Base-by-base conservation (phyloP, 2,797 vertebrate species). In the Gobionotothen gibberifrons region DNA sequence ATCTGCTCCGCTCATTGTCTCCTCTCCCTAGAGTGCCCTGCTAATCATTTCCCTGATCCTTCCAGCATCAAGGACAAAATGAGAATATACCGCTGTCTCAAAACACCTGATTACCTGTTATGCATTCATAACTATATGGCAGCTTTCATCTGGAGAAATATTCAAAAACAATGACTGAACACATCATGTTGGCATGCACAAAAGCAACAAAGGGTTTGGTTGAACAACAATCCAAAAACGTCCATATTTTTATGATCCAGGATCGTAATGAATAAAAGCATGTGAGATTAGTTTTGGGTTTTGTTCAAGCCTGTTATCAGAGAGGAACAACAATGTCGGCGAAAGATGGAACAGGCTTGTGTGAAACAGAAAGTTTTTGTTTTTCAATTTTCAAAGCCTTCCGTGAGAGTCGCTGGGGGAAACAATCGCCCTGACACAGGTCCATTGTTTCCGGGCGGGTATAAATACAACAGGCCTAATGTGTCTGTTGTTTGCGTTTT, bases 261-360 rank as follows among this genome's bases (percentile, higher is more conserved):
- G 71, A 87, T 78, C 76, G 66, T 80, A 86, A 89, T 85, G 82
- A 87, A 92, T 89, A 59, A 80, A 85, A 89, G 86, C 83, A 79
- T 85, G 74, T 79, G 78, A 83, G 88, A 91, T 91, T 90, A 86
- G 86, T 72, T 74, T 69, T 7, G 65, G 72, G 65, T 78, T 89
- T 86, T 85, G 84, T 89, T 88, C 75, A 52, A 85, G 79, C 79
- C 65, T 43, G 82, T 90, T 84, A 90, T 92, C 88, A 89, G 88
- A 91, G 81, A 71, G 78, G 64, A 74, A 69, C 66, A 80, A 92
- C 87, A 92, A 91, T 90, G 84, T 72, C 0, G 29, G 58, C 1
- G 26, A 85, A 66, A 73, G 83, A 87, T 70, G 69, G 74, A 85
- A 79, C 74, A 82, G 85, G 83, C 89, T 82, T 69, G 83, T 70